Conservation (phyloP, 2,888 invertebrate genomes). For the Formica aserva region DNA sequence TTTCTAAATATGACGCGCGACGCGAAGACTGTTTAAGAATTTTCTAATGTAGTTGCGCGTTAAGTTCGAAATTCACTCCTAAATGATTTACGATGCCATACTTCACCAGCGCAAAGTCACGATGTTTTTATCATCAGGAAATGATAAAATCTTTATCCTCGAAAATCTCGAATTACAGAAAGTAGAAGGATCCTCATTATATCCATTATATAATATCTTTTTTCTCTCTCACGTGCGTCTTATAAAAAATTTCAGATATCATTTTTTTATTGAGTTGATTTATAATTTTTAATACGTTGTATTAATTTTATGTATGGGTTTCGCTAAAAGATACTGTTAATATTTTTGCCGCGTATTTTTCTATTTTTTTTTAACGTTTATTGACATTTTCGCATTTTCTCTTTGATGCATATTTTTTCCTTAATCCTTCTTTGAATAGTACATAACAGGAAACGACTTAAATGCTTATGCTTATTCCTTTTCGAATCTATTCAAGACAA, state of each 20-base stretch:
- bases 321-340: background rate
- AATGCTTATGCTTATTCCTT: background rate
- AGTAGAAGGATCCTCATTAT: background rate
- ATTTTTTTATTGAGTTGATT: background rate
- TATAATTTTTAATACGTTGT: background rate
- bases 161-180: background rate
- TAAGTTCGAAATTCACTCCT: constrained; percentile 9
- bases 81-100: constrained; percentile 41
- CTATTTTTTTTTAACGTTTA: background rate
- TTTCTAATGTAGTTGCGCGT: constrained; percentile 41
- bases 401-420: too few relatives aligned
- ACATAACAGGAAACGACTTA: too few relatives aligned
- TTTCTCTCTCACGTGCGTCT: too few relatives aligned
- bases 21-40: constrained; percentile 35
- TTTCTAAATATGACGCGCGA: constrained; percentile 51
- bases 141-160: constrained; percentile 32
- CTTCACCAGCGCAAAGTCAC: background rate
- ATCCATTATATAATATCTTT: background rate
- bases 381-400: background rate
- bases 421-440: background rate
- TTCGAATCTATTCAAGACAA: background rate
- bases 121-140: constrained; percentile 14
- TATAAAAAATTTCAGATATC: background rate
- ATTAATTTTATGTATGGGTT: background rate
- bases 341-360: background rate